Evolutionary conservation across 2,888 invertebrate genomes (phyloP).

Genomic region (Pseudococcus longispinus): DNA sequence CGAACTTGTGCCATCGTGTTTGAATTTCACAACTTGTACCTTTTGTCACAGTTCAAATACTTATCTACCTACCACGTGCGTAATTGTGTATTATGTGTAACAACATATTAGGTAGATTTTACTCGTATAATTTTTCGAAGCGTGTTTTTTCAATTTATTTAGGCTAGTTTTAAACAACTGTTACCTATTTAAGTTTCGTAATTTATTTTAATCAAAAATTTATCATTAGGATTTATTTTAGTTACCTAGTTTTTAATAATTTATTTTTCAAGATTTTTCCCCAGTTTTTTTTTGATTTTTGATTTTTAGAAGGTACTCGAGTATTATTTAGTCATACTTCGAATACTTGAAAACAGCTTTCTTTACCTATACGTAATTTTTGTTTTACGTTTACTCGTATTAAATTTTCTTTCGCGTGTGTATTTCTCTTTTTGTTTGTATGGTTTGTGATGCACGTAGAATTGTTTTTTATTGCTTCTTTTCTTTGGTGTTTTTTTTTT

Average conservation of each 20-base stretch:
- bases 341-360: not conserved
- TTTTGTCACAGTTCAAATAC: not conserved
- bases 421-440: not conserved
- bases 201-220: not conserved
- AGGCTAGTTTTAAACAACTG: not conserved
- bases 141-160: not conserved
- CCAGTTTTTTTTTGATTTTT: not conserved
- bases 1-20: constrained; percentile 14
- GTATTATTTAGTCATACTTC: not conserved
- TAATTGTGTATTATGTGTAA: not conserved
- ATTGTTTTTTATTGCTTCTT: not conserved
- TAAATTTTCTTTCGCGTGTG: not conserved
- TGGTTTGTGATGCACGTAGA: not conserved
- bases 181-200: constrained; percentile 9
- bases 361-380: not conserved
- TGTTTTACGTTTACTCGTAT: not conserved
- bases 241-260: not conserved
- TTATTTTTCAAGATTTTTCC: not conserved
- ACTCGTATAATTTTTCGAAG: not conserved
- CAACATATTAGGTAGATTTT: not conserved
- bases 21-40: constrained; percentile 11
- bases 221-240: not conserved
- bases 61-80: not conserved
- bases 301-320: not conserved
- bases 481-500: not conserved